These are phyloP conservation scores for Epinotia bilunana DNA, from an alignment of 2,888 invertebrate species.

Conservation along the genomic window DNA sequence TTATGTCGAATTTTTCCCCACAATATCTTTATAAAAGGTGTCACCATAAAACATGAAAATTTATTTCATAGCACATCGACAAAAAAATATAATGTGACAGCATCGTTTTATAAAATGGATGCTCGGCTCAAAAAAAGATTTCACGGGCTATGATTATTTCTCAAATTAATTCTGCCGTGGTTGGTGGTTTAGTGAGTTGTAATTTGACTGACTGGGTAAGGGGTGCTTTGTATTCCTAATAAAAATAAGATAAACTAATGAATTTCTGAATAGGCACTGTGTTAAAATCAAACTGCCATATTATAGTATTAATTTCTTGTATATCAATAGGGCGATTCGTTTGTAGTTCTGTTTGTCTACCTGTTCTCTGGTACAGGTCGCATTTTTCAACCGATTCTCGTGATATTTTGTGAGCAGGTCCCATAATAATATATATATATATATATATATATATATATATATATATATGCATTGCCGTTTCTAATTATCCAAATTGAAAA, in stretches of 20 bases:
- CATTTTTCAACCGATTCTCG: too few species aligned
- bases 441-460: too few species aligned
- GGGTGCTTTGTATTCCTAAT: background rate
- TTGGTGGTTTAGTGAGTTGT: background rate
- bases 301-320: too few species aligned
- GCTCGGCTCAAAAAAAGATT: constrained; percentile 1
- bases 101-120: constrained; percentile 17
- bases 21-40: background rate
- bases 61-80: constrained; percentile 9
- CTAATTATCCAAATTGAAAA: too few species aligned
- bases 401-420: too few species aligned
- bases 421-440: too few species aligned
- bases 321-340: too few species aligned
- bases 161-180: constrained; percentile 10
- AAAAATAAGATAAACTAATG: background rate
- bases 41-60: background rate
- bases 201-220: background rate
- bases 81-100: constrained; percentile 8
- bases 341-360: too few species aligned
- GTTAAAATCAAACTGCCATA: too few species aligned
- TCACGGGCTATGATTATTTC: constrained; percentile 17
- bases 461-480: too few species aligned
- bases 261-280: too few species aligned
- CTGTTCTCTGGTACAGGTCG: too few species aligned
- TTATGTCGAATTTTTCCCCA: background rate